phyloP scores from a whole-genome alignment of 2,797 vertebrate genomes.

The Peromyscus eremicus region DNA sequence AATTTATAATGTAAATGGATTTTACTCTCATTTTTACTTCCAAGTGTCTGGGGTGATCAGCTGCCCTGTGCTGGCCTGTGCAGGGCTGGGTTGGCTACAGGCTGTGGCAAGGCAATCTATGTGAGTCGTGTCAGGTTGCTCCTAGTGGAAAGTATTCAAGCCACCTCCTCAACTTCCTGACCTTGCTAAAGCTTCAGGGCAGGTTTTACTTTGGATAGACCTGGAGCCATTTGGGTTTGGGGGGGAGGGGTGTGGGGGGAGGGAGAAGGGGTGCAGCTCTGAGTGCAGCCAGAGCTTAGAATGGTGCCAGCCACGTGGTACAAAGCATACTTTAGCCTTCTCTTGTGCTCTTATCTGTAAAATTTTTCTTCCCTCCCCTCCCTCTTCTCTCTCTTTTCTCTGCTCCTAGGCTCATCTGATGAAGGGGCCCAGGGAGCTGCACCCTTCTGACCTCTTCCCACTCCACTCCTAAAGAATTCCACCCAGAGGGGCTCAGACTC shows the following conservation, averaged over 20 bases:
- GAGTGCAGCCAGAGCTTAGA: neutral
- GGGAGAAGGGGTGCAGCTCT: no score
- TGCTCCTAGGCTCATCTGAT: neutral
- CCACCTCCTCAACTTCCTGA: neutral
- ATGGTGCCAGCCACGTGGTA: no score
- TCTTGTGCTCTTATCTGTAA: neutral
- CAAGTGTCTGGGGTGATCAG: neutral
- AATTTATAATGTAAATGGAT: neutral
- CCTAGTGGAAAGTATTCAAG: neutral
- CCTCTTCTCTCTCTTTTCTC: no score
- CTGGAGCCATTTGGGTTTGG: neutral
- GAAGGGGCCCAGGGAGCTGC: neutral
- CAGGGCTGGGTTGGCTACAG: neutral
- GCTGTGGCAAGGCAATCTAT: no score
- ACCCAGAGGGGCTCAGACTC: neutral
- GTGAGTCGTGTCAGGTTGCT: rapidly evolving
- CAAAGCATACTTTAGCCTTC: neutral
- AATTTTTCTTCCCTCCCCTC: neutral
- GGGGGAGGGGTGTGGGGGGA: neutral
- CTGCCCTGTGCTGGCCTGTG: neutral
- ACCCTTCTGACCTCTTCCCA: neutral
- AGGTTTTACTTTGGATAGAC: neutral
- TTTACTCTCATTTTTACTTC: neutral
- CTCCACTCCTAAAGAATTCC: neutral
- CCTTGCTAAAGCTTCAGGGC: neutral